phyloP scores from a whole-genome alignment of 1,140 invertebrate species.

The Conopomorpha cramerella region DNA sequence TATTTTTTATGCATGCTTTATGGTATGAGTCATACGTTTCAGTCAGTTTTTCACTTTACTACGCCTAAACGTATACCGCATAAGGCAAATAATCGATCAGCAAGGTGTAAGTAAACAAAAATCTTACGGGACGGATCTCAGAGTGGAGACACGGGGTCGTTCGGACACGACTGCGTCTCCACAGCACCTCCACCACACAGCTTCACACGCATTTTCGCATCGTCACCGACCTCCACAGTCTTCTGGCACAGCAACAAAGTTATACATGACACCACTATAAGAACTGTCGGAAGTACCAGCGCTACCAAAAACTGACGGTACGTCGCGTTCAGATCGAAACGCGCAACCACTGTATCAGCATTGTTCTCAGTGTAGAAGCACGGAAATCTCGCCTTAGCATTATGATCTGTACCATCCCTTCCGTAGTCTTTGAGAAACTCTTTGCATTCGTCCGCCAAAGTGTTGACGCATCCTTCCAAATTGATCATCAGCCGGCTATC shows the following conservation, averaged over 20 bases:
- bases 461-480: conserved; percentile 87
- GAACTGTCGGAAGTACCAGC: conserved; percentile 77
- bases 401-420: conserved; percentile 85
- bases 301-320: conserved; percentile 82
- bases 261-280: conserved; percentile 83
- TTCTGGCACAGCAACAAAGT: conserved; percentile 84
- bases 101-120: too few species aligned
- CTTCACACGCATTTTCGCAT: conserved; percentile 88
- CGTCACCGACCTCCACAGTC: conserved; percentile 84
- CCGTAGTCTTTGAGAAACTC: conserved; percentile 83
- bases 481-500: conserved; percentile 85
- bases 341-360: conserved; percentile 74
- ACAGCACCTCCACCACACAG: conserved; percentile 62
- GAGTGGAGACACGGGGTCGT: conserved; percentile 82
- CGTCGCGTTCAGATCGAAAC: conserved; percentile 78
- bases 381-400: conserved; percentile 82
- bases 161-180: conserved; percentile 40
- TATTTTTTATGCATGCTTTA: too few species aligned
- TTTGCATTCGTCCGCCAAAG: conserved; percentile 83
- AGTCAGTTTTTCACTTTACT: too few species aligned
- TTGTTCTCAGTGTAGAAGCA: conserved; percentile 78
- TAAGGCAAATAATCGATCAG: too few species aligned
- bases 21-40: too few species aligned
- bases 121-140: conserved; percentile 91
- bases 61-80: too few species aligned